Evolutionary conservation across 2,888 invertebrate genomes (phyloP).

Genomic region (Caenorhabditis afra): DNA sequence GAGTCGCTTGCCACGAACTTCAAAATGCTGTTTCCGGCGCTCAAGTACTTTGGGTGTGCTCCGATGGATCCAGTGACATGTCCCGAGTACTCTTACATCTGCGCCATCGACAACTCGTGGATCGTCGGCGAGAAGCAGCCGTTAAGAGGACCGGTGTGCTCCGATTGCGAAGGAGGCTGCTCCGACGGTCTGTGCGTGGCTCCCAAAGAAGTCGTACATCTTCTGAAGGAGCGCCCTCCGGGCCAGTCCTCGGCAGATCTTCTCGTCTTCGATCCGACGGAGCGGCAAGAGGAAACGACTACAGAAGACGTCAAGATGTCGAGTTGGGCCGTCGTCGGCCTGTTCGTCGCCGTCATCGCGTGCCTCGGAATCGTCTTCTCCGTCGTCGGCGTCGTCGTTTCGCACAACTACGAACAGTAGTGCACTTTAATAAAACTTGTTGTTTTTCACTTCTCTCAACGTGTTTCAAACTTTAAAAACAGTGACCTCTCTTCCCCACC

Average conservation of each 20-base stretch:
- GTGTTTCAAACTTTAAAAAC: too few relatives aligned
- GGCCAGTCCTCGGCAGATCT: too few relatives aligned
- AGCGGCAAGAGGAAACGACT: too few relatives aligned
- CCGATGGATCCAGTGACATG: slow-evolving; percentile 5
- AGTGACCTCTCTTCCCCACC: too few relatives aligned
- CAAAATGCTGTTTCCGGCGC: not conserved
- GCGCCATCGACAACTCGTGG: slow-evolving; percentile 7
- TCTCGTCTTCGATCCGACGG: too few relatives aligned
- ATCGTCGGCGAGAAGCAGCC: not conserved
- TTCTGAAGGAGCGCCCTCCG: not conserved
- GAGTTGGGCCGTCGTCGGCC: too few relatives aligned
- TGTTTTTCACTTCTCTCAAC: not conserved
- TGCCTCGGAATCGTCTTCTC: not conserved
- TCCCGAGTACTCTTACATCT: slow-evolving; percentile 19
- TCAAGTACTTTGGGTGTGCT: slow-evolving; percentile 23
- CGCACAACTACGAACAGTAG: too few relatives aligned
- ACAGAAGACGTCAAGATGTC: not conserved
- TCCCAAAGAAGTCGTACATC: not conserved
- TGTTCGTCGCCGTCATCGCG: too few relatives aligned
- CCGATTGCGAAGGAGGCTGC: slow-evolving; percentile 15
- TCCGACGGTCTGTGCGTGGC: slow-evolving; percentile 9
- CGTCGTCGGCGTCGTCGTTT: too few relatives aligned
- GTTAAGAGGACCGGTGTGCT: not conserved
- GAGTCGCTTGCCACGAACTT: too few relatives aligned
- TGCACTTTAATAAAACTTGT: slow-evolving; percentile 9